Percentiles rank a stretch among this genome's conserved stretches.
Conservation (phyloP, 2,888 invertebrate genomes). For the Diadromus collaris region DNA sequence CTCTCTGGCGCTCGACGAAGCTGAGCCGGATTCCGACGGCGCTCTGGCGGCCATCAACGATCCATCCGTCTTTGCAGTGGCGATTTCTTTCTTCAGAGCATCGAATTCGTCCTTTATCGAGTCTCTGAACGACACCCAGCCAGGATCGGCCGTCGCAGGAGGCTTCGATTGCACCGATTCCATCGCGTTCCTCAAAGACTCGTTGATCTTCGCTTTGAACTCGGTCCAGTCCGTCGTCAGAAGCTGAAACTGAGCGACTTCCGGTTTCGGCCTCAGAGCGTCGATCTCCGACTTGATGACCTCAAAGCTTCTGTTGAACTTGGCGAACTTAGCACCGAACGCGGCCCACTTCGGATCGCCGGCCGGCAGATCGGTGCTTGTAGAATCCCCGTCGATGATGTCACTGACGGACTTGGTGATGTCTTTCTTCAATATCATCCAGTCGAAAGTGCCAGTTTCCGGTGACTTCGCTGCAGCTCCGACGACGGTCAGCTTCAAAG, state of each 20-base stretch:
- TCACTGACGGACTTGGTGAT: slow-evolving; percentile 42
- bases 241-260: slow-evolving; percentile 33
- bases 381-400: slow-evolving; percentile 29
- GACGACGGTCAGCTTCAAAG: not conserved
- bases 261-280: slow-evolving; percentile 22
- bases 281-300: slow-evolving; percentile 29
- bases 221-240: slow-evolving; percentile 58
- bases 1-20: not conserved
- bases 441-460: slow-evolving; percentile 34
- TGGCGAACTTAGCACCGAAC: slow-evolving; percentile 5
- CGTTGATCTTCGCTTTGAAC: slow-evolving; percentile 57
- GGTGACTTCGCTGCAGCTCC: not conserved
- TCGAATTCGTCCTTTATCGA: slow-evolving; percentile 63
- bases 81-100: slow-evolving; percentile 61
- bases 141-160: not conserved
- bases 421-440: slow-evolving; percentile 54
- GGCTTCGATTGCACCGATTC: slow-evolving; percentile 35
- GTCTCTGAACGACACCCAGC: slow-evolving; percentile 60
- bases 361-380: not conserved
- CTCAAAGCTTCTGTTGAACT: slow-evolving; percentile 4
- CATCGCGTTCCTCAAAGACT: slow-evolving; percentile 47
- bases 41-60: slow-evolving; percentile 5
- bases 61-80: slow-evolving; percentile 60
- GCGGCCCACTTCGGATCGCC: slow-evolving; percentile 16
- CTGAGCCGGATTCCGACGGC: not conserved